Evolutionary conservation across 2,797 vertebrate genomes (phyloP).

Genomic region (Schizopygopsis malacanthus): DNA sequence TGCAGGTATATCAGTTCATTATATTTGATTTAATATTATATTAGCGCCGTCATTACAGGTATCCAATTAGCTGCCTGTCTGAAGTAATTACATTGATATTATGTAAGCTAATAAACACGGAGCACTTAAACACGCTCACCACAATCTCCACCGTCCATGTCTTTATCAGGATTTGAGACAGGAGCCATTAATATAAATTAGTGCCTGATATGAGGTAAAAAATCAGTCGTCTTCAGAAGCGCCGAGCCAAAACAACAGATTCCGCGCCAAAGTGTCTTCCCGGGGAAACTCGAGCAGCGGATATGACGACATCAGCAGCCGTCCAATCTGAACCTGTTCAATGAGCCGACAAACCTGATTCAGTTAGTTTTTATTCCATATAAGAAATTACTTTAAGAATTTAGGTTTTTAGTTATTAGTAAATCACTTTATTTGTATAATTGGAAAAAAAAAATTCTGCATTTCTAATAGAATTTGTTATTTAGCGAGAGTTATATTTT

Average conservation of each 20-base stretch:
- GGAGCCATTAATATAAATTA: slow-evolving; percentile 72
- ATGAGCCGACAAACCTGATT: not conserved
- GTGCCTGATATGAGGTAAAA: not conserved
- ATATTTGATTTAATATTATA: not conserved
- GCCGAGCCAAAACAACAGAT: slow-evolving; percentile 65
- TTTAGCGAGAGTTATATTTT: not conserved
- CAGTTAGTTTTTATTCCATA: not conserved
- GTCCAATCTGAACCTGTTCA: slow-evolving; percentile 61
- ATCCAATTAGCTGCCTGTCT: not conserved
- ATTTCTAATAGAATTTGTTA: not conserved
- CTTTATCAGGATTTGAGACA: slow-evolving; percentile 77
- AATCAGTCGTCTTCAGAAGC: slow-evolving; percentile 38
- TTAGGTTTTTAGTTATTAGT: not conserved
- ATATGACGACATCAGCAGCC: slow-evolving; percentile 66
- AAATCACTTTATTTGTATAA: not conserved
- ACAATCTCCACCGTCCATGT: slow-evolving; percentile 66
- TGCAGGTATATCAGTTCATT: not conserved
- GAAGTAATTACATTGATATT: not conserved
- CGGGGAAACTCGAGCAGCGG: slow-evolving; percentile 80
- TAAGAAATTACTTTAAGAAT: not conserved
- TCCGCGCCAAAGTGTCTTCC: slow-evolving; percentile 80
- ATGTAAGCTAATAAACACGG: not conserved
- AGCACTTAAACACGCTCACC: slow-evolving; percentile 67
- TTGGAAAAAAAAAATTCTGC: not conserved
- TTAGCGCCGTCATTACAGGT: not conserved